phyloP scores from a whole-genome alignment of 2,888 invertebrate species.

The Strigamia maritima region DNA sequence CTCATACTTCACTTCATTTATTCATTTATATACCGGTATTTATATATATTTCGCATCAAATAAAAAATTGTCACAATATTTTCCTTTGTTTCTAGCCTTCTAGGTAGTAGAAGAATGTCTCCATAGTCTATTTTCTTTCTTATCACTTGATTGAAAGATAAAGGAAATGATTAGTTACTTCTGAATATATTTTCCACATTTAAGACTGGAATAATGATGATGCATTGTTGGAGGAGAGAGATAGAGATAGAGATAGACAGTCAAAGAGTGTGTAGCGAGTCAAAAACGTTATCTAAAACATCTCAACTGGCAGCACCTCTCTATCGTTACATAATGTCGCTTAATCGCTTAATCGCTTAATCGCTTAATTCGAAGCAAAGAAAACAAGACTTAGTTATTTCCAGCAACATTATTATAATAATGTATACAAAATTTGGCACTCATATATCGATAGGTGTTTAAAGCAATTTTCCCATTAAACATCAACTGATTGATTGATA shows the following conservation, averaged over 20 bases:
- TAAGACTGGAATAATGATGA: background rate
- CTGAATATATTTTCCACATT: background rate
- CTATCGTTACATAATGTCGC: background rate
- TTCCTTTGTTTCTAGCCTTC: too few relatives aligned
- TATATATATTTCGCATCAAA: background rate
- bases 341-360: too few relatives aligned
- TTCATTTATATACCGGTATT: background rate
- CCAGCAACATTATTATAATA: constrained; percentile 24
- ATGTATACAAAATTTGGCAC: constrained; percentile 37
- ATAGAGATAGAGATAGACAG: background rate
- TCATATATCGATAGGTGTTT: constrained; percentile 18
- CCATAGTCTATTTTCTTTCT: background rate
- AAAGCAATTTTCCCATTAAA: constrained; percentile 33
- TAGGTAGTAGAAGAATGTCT: background rate
- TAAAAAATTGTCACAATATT: background rate
- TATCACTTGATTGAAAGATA: background rate
- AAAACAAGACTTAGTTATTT: background rate
- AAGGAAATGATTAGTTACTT: background rate
- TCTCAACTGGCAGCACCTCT: background rate
- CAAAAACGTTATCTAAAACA: background rate
- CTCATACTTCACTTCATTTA: background rate
- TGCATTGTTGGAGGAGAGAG: background rate
- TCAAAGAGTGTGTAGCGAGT: background rate
- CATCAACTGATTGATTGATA: constrained; percentile 36
- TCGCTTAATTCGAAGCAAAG: constrained; percentile 2